A percentile compares a stretch with the other conserved stretches of the same genome.
phyloP scores from a whole-genome alignment of 2,113 vertebrate species.

The Centrocercus urophasianus region DNA sequence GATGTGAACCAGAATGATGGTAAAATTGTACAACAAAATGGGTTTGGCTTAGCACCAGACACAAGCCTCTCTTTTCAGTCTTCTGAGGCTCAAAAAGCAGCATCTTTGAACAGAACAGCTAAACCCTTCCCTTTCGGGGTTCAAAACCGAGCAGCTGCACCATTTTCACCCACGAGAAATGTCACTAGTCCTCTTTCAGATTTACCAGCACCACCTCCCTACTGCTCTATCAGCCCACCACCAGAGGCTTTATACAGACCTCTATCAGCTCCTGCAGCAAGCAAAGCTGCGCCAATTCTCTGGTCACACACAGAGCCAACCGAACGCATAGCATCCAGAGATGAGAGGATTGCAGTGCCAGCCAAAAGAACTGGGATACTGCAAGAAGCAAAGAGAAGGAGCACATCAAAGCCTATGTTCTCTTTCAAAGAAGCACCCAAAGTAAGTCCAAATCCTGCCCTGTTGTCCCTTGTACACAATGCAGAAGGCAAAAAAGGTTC shows the following conservation, averaged over 20 bases:
- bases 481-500: constrained; percentile 81
- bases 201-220: constrained; percentile 80
- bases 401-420: constrained; percentile 92
- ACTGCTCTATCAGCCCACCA: constrained; percentile 76
- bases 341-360: constrained; percentile 93
- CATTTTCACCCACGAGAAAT: constrained; percentile 80
- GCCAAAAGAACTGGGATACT: constrained; percentile 91
- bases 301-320: constrained; percentile 85
- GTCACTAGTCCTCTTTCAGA: constrained; percentile 82
- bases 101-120: constrained; percentile 85
- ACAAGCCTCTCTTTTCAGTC: constrained; percentile 68
- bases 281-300: constrained; percentile 57
- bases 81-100: constrained; percentile 75
- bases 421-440: constrained; percentile 93
- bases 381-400: constrained; percentile 86
- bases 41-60: constrained; percentile 68
- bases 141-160: constrained; percentile 75
- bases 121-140: constrained; percentile 85
- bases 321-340: constrained; percentile 93
- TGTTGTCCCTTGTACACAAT: constrained; percentile 92
- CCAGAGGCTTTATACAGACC: constrained; percentile 82
- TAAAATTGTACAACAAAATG: constrained; percentile 81
- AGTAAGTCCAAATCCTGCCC: constrained; percentile 90
- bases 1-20: constrained; percentile 79
- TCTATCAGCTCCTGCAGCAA: constrained; percentile 58